phyloP scores from a whole-genome alignment of 1,140 invertebrate genomes.

The Trichoplusia ni region DNA sequence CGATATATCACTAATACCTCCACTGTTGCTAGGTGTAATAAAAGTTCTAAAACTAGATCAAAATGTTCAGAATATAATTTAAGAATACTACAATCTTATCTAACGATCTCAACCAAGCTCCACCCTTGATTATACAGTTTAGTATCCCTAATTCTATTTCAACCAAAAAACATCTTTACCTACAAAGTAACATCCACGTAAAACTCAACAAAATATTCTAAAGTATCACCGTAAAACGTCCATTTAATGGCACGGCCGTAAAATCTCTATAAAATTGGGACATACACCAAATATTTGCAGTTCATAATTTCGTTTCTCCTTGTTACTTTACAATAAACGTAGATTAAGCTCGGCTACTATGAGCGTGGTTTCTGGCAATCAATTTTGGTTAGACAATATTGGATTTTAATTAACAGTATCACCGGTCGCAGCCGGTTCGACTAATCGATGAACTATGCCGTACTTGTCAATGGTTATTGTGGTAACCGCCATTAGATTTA shows the following conservation, averaged over 20 bases:
- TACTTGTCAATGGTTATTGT: constrained; percentile 50
- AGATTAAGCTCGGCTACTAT: constrained; percentile 56
- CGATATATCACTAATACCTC: too few relatives aligned
- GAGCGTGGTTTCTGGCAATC: constrained; percentile 64
- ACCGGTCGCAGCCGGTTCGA: constrained; percentile 39
- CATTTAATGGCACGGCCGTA: background rate
- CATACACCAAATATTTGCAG: constrained; percentile 25
- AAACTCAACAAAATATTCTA: background rate
- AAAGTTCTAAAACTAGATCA: too few relatives aligned
- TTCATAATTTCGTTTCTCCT: constrained; percentile 33
- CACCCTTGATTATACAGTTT: too few relatives aligned
- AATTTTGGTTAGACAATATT: constrained; percentile 78
- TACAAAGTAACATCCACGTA: background rate
- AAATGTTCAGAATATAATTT: too few relatives aligned
- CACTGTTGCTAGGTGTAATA: too few relatives aligned
- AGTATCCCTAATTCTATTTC: too few relatives aligned
- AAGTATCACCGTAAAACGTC: constrained; percentile 2
- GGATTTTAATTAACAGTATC: constrained; percentile 77
- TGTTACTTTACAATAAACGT: constrained; percentile 51
- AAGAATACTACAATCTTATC: too few relatives aligned
- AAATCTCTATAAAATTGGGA: constrained; percentile 20
- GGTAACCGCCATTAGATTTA: constrained; percentile 45
- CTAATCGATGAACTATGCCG: constrained; percentile 51
- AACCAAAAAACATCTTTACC: too few relatives aligned
- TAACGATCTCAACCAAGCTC: too few relatives aligned